Conservation (phyloP, 2,113 vertebrate species). For the Bubo blakistoni region DNA sequence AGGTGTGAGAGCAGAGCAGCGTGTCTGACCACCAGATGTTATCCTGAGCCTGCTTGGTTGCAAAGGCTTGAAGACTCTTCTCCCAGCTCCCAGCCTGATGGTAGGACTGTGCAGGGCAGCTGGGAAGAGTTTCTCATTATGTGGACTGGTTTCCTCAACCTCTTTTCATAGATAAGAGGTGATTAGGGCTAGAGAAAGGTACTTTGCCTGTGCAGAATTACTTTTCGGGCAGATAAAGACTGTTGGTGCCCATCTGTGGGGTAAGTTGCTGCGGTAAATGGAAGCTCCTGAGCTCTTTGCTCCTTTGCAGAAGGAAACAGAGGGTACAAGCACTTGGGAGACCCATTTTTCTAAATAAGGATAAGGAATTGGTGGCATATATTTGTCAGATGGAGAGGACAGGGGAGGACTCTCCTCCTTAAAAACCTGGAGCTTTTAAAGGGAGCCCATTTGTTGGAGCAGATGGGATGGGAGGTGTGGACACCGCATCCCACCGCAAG, state of each 20-base stretch:
- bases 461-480: background rate
- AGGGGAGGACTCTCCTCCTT: background rate
- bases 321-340: background rate
- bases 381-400: background rate
- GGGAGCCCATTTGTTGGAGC: background rate
- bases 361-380: background rate
- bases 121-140: background rate
- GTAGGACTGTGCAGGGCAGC: background rate
- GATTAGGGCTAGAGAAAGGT: background rate
- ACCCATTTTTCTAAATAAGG: background rate
- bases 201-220: background rate
- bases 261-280: background rate
- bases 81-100: background rate
- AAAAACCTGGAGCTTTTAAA: background rate
- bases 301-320: background rate
- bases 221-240: background rate
- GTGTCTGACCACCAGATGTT: accelerated
- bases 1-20: background rate
- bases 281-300: background rate
- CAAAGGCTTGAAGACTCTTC: background rate
- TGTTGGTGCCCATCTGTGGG: background rate
- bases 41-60: background rate
- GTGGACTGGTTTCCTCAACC: background rate
- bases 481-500: background rate
- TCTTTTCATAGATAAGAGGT: background rate